Percentiles rank a stretch among this genome's conserved stretches.
Evolutionary conservation across 2,113 vertebrate genomes (phyloP).

Genomic region (Brachyistius frenatus): DNA sequence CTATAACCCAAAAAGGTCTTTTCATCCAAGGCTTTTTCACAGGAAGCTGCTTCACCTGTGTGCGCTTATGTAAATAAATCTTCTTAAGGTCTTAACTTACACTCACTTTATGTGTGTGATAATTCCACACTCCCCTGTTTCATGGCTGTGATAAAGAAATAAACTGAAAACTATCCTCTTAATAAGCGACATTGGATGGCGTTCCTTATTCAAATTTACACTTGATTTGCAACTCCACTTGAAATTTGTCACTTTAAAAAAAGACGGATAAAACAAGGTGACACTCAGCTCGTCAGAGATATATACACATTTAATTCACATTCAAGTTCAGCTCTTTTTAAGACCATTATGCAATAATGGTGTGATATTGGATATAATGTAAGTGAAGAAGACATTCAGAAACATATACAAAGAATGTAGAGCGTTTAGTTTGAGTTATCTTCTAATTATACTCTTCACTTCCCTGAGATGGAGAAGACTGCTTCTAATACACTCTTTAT

Average conservation of each 20-base stretch:
- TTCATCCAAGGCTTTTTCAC: constrained; percentile 55
- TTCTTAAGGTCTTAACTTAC: constrained; percentile 72
- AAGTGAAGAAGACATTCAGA: neutral
- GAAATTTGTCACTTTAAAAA: constrained; percentile 35
- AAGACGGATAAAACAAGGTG: constrained; percentile 4
- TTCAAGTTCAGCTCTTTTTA: constrained; percentile 13
- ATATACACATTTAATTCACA: neutral
- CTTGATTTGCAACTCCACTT: constrained; percentile 46
- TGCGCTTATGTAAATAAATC: constrained; percentile 75
- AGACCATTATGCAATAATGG: constrained; percentile 8
- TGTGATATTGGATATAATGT: neutral
- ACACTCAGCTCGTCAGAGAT: neutral
- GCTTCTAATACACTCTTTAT: no score
- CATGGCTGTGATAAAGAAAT: constrained; percentile 47
- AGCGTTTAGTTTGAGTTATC: neutral
- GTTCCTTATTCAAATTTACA: constrained; percentile 56
- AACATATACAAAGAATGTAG: neutral
- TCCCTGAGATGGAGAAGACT: neutral
- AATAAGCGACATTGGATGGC: constrained; percentile 29
- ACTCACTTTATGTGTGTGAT: constrained; percentile 58
- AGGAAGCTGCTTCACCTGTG: constrained; percentile 34
- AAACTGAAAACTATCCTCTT: constrained; percentile 24
- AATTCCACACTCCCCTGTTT: constrained; percentile 61
- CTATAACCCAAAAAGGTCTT: constrained; percentile 20
- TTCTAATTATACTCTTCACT: neutral